Evolutionary conservation across 1,140 invertebrate species (phyloP).

Genomic region (Drosophila sturtevanti): DNA sequence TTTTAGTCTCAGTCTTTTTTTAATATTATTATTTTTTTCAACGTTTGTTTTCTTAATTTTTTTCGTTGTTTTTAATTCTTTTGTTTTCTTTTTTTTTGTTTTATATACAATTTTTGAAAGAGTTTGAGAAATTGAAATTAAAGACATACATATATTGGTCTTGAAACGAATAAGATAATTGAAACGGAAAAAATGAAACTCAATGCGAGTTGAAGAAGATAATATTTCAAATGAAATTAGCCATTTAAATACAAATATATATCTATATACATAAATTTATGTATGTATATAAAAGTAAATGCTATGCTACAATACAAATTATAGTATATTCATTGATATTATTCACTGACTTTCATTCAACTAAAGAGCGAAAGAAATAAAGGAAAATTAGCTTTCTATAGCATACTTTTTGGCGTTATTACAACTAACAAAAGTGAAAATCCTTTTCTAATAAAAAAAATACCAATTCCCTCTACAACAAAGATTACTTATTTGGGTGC

Average conservation of each 20-base stretch:
- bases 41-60: conserved; percentile 27
- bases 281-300: not conserved
- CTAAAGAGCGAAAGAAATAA: conserved; percentile 1
- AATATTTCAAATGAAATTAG: conserved; percentile 7
- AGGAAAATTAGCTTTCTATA: conserved; percentile 1
- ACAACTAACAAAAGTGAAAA: conserved; percentile 3
- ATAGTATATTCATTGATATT: not conserved
- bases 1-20: conserved; percentile 64
- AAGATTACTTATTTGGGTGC: not conserved
- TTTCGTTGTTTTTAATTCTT: conserved; percentile 9
- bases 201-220: conserved; percentile 1
- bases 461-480: not conserved
- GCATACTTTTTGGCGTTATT: conserved; percentile 2
- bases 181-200: conserved; percentile 6
- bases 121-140: conserved; percentile 6
- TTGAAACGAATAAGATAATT: not conserved
- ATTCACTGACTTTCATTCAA: not conserved
- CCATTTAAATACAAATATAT: not conserved
- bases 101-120: not conserved
- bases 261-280: too few relatives aligned
- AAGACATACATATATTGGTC: conserved; percentile 11
- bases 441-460: not conserved
- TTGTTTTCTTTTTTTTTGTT: conserved; percentile 9
- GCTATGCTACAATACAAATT: conserved; percentile 4
- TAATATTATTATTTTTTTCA: conserved; percentile 39